A percentile compares a stretch with the other conserved stretches of the same genome.
phyloP scores from a whole-genome alignment of 2,888 invertebrate species.

The Drosophila diplacantha region DNA sequence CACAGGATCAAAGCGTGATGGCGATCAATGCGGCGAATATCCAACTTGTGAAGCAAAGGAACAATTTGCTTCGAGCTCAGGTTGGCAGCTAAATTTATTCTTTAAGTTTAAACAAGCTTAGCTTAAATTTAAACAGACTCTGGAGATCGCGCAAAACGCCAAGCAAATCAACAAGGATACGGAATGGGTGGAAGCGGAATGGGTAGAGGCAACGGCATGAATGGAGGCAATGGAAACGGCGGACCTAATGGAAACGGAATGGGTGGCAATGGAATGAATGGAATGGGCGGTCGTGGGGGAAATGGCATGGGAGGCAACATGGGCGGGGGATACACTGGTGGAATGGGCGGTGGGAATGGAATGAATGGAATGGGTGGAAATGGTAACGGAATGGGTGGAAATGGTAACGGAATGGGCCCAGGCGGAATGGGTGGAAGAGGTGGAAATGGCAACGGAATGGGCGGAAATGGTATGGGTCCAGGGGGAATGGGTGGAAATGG shows the following conservation, averaged over 20 bases:
- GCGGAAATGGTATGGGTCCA: conserved; percentile 3
- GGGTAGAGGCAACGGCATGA: conserved; percentile 7
- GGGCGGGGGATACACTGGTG: conserved; percentile 6
- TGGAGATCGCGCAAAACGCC: conserved; percentile 9
- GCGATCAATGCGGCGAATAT: conserved; percentile 13
- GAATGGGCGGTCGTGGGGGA: conserved; percentile 6
- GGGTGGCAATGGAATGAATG: conserved; percentile 2
- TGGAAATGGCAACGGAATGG: not conserved
- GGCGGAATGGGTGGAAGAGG: conserved; percentile 4
- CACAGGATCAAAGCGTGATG: conserved; percentile 1
- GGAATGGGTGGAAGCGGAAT: conserved; percentile 28
- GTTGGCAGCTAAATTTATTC: not conserved
- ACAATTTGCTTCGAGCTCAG: not conserved
- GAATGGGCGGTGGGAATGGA: conserved; percentile 9
- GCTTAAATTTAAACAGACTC: not conserved
- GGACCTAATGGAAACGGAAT: conserved; percentile 1
- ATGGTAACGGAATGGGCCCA: too few relatives aligned
- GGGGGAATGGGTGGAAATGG: conserved; percentile 10
- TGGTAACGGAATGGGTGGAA: conserved; percentile 9
- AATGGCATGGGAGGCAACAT: not conserved
- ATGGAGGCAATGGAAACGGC: conserved; percentile 6
- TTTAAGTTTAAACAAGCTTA: not conserved
- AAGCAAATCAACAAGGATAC: conserved; percentile 23
- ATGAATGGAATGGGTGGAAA: conserved; percentile 11
- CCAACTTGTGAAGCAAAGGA: conserved; percentile 3